Base-by-base conservation (phyloP, 2,113 vertebrate genomes). In the Martes martes region DNA sequence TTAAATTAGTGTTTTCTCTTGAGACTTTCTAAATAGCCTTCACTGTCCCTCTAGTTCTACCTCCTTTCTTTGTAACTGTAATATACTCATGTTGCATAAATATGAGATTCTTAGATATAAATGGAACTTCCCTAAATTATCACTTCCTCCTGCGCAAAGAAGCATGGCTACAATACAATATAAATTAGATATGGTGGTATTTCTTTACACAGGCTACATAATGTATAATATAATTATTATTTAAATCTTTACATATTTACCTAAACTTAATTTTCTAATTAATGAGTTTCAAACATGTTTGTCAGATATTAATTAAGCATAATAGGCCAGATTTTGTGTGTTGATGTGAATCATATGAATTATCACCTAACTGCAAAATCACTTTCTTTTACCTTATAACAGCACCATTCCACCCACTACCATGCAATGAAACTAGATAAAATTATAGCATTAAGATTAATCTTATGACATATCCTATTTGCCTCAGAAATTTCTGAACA, bases 181-280 rank as follows among this genome's bases (percentile, higher is more conserved):
- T 52, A 57, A 63, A 36, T 57, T 36, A 23, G 14, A 1, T 63
- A 83, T 59, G 28, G 4, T 36, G 4, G 19, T 73, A 36, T 52
- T 95, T 86, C 61, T 94, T 83, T 36, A 36, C 7, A 86, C 7
- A 50, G 10, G 1, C 8, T 96, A 18, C 5, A 7, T 31, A 59
- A 36, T 65, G 13, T 31, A 80, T 24, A 55, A 69, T 47, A 36
- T 50, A 31, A 81, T 78, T 59, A 28, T 84, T 81, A 59, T 83
- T 74, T 67, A 23, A 80, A 13, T 89, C 1, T 71, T 82, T 45
- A 39, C 4, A 16, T 28, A 39, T 52, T 82, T 94, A 55, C 7
- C 1, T 92, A 63, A n/a, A 61, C 3, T 89, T 79, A 79, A 18
- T 36, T 74, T 84, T 88, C 33, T 89, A 93, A 76, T 85, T 79